These are phyloP conservation scores for Premnoplex brunnescens DNA, from an alignment of 2,797 vertebrate species.

Conservation along the genomic window DNA sequence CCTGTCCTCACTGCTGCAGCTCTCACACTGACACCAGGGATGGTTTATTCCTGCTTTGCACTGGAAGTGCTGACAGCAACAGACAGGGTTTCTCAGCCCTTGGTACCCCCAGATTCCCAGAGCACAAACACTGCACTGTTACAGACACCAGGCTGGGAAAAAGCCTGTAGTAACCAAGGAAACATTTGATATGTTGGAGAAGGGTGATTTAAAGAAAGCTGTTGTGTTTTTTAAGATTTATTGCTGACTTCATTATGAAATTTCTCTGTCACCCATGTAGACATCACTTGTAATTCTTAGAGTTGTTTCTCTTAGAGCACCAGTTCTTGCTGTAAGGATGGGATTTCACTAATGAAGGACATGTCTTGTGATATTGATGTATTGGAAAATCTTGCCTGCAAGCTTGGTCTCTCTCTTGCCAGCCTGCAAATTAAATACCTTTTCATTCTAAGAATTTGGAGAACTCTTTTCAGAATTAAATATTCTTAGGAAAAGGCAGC, in stretches of 20 bases:
- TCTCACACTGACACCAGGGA: neutral
- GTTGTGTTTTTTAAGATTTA: neutral
- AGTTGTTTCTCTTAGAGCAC: neutral
- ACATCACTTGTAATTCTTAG: neutral
- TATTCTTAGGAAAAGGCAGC: neutral
- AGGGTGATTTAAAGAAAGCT: neutral
- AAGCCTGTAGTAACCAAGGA: neutral
- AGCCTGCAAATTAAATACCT: constrained; percentile 50
- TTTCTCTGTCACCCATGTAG: neutral
- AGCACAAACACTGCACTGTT: neutral
- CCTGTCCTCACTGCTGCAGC: neutral
- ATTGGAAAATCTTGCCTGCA: neutral
- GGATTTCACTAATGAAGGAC: neutral
- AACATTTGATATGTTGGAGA: neutral
- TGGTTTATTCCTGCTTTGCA: neutral
- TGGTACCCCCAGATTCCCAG: neutral
- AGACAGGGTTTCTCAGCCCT: neutral
- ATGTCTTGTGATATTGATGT: neutral
- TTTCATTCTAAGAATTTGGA: constrained; percentile 41
- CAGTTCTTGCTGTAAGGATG: neutral
- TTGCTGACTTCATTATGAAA: neutral
- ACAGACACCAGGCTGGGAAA: neutral
- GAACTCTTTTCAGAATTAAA: constrained; percentile 22
- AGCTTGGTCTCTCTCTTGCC: neutral
- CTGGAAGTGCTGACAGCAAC: neutral